Base-by-base conservation (phyloP, 2,113 vertebrate genomes). In the Condylura cristata region DNA sequence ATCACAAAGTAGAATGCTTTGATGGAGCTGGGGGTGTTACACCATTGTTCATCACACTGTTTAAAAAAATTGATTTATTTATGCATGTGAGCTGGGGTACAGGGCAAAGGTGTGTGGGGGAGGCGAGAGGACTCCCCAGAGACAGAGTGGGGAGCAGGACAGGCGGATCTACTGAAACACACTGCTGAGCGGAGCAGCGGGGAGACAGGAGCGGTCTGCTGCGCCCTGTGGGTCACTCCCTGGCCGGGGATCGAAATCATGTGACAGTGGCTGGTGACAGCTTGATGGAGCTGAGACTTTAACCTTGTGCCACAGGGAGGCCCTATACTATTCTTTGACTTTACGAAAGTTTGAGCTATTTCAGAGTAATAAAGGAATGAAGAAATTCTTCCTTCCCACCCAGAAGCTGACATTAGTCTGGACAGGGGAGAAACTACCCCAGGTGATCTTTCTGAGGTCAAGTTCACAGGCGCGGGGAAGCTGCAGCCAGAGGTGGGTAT, bases 401-500 rank as follows among this genome's bases (percentile, higher is more conserved):
- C 4, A 26, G 34, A 56, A 10, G 3, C 30, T 24, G 22, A 72
- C n/a, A 41, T 0, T 66, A 8, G 24, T 74, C 9, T 6, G 2
- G 4, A 46, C 28, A 74, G 22, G 0, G 7, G 0, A 84, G 13
- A 84, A 10, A 32, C 0, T 56, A 26, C 1, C 20, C 28, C 11
- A 32, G 10, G 28, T 2, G 34, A 32, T 34, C 17, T 66, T 28
- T n/a, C 6, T 5, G 46, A 32, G 37, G 30, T 17, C 39, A 13
- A 0, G 13, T 2, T 22, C 0, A 17, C 4, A n/a, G 37, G 37
- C 2, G 2, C 2, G 8, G 32, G 30, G 71, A 53, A 53, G 8
- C 3, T 37, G n/a, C 6, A 4, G 13, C 30, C 2, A 8, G 11
- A 12, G 18, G 2, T 0, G 0, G 1, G 34, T 22, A 2, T 0